Percentiles rank a stretch among this genome's conserved stretches.
phyloP scores from a whole-genome alignment of 2,888 invertebrate genomes.

The Caenorhabditis virilis region DNA sequence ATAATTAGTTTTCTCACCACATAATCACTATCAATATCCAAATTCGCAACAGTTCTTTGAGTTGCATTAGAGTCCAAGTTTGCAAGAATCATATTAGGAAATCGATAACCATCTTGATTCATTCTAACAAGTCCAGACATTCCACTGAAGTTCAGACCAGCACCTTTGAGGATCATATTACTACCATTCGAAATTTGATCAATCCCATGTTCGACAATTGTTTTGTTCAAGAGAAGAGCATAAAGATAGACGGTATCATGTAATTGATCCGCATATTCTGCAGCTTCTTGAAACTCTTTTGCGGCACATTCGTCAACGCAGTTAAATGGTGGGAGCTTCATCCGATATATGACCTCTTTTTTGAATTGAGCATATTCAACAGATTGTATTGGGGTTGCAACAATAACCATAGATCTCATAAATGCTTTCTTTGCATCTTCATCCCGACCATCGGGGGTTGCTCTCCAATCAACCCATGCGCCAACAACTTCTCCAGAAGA shows the following conservation, averaged over 20 bases:
- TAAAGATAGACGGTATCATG: slow-evolving; percentile 53
- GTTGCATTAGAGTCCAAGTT: slow-evolving; percentile 35
- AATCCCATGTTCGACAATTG: slow-evolving; percentile 34
- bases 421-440: slow-evolving; percentile 50
- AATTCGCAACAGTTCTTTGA: slow-evolving; percentile 23
- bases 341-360: slow-evolving; percentile 46
- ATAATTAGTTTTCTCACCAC: too few relatives aligned
- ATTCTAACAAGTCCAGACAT: slow-evolving; percentile 41
- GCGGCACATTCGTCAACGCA: slow-evolving; percentile 41
- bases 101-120: slow-evolving; percentile 34
- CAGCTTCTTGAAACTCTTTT: slow-evolving; percentile 29
- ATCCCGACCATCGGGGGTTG: slow-evolving; percentile 47
- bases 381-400: slow-evolving; percentile 33
- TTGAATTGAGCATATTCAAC: slow-evolving; percentile 47
- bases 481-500: slow-evolving; percentile 33
- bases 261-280: slow-evolving; percentile 49
- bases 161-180: slow-evolving; percentile 25
- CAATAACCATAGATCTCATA: slow-evolving; percentile 42
- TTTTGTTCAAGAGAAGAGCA: slow-evolving; percentile 43
- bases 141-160: slow-evolving; percentile 30
- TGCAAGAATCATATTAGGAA: slow-evolving; percentile 39
- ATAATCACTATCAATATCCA: slow-evolving; percentile 32
- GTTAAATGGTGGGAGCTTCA: slow-evolving; percentile 47
- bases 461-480: slow-evolving; percentile 40
- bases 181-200: slow-evolving; percentile 33